Evolutionary conservation across 2,888 invertebrate genomes (phyloP).

Genomic region (Chymomyza fuscimana): DNA sequence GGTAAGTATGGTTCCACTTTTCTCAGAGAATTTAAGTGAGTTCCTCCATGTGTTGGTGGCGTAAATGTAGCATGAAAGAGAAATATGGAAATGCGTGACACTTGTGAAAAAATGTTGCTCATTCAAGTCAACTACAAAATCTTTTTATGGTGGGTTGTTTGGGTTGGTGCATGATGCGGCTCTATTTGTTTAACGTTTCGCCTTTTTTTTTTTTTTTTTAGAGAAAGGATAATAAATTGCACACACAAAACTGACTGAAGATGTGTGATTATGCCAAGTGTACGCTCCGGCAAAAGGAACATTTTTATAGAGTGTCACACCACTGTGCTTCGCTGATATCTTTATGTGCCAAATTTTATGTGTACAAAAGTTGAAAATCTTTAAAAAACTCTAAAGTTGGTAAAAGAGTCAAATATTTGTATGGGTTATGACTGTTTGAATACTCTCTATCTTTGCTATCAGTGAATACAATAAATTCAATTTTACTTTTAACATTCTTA

Average conservation of each 20-base stretch:
- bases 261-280: not conserved
- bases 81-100: constrained; percentile 39
- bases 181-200: too few species aligned
- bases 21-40: not conserved
- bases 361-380: not conserved
- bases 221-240: not conserved
- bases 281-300: not conserved
- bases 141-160: not conserved
- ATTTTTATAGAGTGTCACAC: not conserved
- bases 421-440: not conserved
- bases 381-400: not conserved
- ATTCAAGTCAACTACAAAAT: constrained; percentile 29
- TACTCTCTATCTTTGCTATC: not conserved
- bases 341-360: not conserved
- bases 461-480: too few species aligned
- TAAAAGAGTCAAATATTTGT: not conserved
- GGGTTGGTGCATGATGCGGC: not conserved
- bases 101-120: constrained; percentile 34
- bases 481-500: too few species aligned
- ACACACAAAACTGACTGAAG: not conserved
- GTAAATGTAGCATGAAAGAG: constrained; percentile 28
- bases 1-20: constrained; percentile 80
- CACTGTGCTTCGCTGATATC: not conserved
- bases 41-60: constrained; percentile 11
- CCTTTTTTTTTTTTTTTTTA: not conserved